A percentile compares a stretch with the other conserved stretches of the same genome.
These are phyloP conservation scores for Aulostomus chinensis DNA, from an alignment of 2,797 vertebrate species.

Conservation along the genomic window DNA sequence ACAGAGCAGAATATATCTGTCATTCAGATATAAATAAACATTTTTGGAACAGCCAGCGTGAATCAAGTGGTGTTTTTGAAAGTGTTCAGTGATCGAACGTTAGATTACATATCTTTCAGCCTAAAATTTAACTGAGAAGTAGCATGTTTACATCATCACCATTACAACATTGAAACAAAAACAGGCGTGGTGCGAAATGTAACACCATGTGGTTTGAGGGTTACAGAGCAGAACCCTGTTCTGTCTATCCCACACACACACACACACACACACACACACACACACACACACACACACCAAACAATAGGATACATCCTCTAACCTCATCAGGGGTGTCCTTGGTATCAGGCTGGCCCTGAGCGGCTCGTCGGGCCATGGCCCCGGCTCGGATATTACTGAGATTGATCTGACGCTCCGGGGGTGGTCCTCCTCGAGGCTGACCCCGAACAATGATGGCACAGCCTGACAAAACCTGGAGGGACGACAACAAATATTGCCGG, in stretches of 20 bases:
- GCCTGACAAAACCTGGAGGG: conserved; percentile 90
- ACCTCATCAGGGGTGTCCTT: conserved; percentile 96
- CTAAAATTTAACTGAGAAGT: too few species aligned
- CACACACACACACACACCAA: conserved; percentile 13
- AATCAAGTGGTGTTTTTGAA: too few species aligned
- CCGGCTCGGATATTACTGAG: conserved; percentile 95
- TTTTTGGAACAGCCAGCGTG: too few species aligned
- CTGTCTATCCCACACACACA: conserved; percentile 22
- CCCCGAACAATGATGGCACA: conserved; percentile 96
- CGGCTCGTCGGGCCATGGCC: conserved; percentile 88
- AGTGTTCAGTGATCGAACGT: too few species aligned
- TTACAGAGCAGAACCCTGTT: conserved; percentile 12
- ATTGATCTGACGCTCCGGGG: conserved; percentile 96
- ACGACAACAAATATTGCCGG: conserved; percentile 8
- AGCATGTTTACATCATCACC: too few species aligned
- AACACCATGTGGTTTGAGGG: neutral
- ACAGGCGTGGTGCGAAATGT: neutral
- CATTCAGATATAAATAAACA: too few species aligned
- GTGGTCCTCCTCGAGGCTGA: conserved; percentile 93
- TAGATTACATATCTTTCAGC: too few species aligned
- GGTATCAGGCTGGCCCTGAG: conserved; percentile 86
- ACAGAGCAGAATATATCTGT: too few species aligned
- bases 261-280: neutral
- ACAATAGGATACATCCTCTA: conserved; percentile 30
- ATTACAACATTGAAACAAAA: too few species aligned